Conservation (phyloP, 2,113 vertebrate genomes). For the Lepisosteus osseus region DNA sequence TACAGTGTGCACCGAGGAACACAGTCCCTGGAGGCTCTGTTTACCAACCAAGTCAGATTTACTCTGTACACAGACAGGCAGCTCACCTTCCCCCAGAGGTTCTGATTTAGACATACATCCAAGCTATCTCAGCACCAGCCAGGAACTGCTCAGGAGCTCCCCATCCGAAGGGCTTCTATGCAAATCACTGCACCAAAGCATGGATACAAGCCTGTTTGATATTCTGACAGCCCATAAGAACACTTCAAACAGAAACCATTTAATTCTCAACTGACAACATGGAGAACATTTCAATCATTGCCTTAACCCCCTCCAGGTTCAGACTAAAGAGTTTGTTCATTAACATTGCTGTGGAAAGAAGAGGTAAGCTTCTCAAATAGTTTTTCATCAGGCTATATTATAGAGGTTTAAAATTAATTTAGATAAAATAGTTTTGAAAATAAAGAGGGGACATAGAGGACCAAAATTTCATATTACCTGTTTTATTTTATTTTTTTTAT, state of each 20-base stretch:
- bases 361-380: slow-evolving; percentile 19
- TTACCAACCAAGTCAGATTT: slow-evolving; percentile 74
- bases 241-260: slow-evolving; percentile 70
- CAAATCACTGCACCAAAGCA: slow-evolving; percentile 60
- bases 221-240: slow-evolving; percentile 35
- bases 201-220: slow-evolving; percentile 59
- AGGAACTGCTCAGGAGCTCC: slow-evolving; percentile 64
- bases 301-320: slow-evolving; percentile 46
- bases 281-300: slow-evolving; percentile 49
- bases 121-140: slow-evolving; percentile 55
- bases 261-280: slow-evolving; percentile 58
- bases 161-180: slow-evolving; percentile 67
- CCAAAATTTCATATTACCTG: too few relatives aligned
- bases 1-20: slow-evolving; percentile 50
- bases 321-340: slow-evolving; percentile 53
- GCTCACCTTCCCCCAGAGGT: slow-evolving; percentile 60
- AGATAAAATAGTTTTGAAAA: background rate
- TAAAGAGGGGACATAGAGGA: background rate
- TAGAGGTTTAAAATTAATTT: slow-evolving; percentile 21
- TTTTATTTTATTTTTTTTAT: too few relatives aligned
- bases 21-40: slow-evolving; percentile 69
- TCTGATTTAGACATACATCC: slow-evolving; percentile 66
- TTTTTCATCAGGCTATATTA: slow-evolving; percentile 13
- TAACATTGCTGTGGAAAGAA: slow-evolving; percentile 44
- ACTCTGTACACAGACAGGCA: slow-evolving; percentile 58